These are phyloP conservation scores for Tubulanus polymorphus DNA, from an alignment of 2,888 invertebrate species.

Conservation along the genomic window DNA sequence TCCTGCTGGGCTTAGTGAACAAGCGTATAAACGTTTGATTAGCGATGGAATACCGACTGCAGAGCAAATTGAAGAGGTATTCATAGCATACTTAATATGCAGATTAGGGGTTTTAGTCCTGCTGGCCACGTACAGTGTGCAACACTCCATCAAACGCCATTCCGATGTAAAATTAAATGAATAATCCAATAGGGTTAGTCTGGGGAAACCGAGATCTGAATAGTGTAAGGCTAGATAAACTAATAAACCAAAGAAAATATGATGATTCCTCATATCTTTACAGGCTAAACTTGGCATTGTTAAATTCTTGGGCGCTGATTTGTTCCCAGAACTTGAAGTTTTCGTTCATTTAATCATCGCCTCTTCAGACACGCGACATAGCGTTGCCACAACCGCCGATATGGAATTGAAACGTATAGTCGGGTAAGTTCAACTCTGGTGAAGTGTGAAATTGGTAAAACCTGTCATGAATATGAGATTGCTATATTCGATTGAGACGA, in stretches of 20 bases:
- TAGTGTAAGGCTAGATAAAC: background rate
- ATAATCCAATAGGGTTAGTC: too few relatives aligned
- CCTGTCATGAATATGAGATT: too few relatives aligned
- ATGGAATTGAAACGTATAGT: conserved; percentile 72
- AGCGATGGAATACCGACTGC: conserved; percentile 39
- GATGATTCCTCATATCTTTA: conserved; percentile 7
- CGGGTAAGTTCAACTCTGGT: conserved; percentile 28
- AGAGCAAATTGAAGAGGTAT: conserved; percentile 68
- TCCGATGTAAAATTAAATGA: too few relatives aligned
- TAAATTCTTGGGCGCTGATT: conserved; percentile 74
- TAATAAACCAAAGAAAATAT: background rate
- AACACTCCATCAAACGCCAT: too few relatives aligned
- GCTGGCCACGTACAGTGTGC: too few relatives aligned
- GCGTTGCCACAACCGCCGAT: conserved; percentile 83
- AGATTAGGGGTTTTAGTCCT: too few relatives aligned
- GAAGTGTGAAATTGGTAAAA: too few relatives aligned
- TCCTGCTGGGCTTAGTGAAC: conserved; percentile 43
- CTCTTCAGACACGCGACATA: conserved; percentile 75
- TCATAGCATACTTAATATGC: too few relatives aligned
- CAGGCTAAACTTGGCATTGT: conserved; percentile 73
- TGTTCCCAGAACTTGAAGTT: conserved; percentile 71
- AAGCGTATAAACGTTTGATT: conserved; percentile 36
- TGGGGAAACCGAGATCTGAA: too few relatives aligned
- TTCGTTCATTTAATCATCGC: conserved; percentile 77
- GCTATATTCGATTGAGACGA: too few relatives aligned